These are phyloP conservation scores for Syngnathus typhle DNA, from an alignment of 2,113 vertebrate species.

Conservation along the genomic window DNA sequence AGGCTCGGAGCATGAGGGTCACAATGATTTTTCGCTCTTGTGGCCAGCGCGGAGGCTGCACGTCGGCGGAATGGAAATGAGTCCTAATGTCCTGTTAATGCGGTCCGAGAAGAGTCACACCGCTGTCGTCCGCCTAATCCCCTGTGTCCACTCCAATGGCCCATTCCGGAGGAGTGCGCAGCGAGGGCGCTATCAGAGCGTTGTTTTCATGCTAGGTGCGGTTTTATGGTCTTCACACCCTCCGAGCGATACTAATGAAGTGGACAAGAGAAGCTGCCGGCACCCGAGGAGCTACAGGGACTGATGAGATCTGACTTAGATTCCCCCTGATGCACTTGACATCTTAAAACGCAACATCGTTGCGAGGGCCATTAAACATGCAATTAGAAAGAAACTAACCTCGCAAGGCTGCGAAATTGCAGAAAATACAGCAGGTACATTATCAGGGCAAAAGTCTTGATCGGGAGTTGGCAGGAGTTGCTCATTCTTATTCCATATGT, in stretches of 20 bases:
- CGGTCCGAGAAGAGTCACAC: constrained; percentile 60
- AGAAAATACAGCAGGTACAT: background rate
- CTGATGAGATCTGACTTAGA: constrained; percentile 25
- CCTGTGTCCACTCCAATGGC: constrained; percentile 67
- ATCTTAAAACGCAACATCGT: constrained; percentile 26
- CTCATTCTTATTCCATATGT: background rate
- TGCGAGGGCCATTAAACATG: constrained; percentile 9
- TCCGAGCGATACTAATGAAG: constrained; percentile 61
- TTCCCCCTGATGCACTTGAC: constrained; percentile 28
- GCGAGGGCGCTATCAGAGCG: constrained; percentile 41
- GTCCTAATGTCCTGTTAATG: constrained; percentile 67
- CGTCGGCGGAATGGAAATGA: constrained; percentile 60
- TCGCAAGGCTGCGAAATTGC: background rate
- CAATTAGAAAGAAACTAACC: constrained; percentile 6
- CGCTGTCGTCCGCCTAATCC: constrained; percentile 65
- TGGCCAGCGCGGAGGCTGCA: constrained; percentile 40
- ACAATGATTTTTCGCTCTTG: constrained; percentile 50
- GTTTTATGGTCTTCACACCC: constrained; percentile 62
- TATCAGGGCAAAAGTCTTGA: background rate
- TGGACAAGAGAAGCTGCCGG: constrained; percentile 55
- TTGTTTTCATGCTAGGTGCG: constrained; percentile 60
- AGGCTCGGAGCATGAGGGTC: constrained; percentile 58
- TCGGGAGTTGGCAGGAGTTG: background rate
- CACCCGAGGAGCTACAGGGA: constrained; percentile 42
- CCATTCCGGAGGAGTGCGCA: constrained; percentile 65